Conservation (phyloP, 2,113 vertebrate genomes). For the Hypanus sabinus region DNA sequence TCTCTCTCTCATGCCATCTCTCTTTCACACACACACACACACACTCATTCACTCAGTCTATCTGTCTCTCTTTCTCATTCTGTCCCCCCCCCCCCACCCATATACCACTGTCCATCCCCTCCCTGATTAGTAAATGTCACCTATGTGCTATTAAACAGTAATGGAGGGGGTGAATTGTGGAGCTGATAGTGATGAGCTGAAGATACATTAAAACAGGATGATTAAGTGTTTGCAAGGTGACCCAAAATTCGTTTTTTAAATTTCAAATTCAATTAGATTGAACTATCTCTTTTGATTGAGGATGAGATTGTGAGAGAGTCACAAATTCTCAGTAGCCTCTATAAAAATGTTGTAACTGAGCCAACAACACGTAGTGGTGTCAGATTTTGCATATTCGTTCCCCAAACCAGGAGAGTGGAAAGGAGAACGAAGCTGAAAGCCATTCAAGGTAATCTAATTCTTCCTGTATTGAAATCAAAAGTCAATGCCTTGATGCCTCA, state of each 20-base stretch:
- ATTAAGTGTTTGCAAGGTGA: constrained; percentile 22
- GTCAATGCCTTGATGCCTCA: neutral
- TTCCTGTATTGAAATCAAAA: neutral
- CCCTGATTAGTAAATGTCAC: neutral
- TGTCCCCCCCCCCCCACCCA: too few species aligned
- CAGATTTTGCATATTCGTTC: neutral
- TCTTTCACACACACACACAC: too few species aligned
- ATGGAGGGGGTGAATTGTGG: neutral
- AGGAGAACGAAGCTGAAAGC: neutral
- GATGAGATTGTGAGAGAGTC: constrained; percentile 17
- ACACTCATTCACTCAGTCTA: too few species aligned
- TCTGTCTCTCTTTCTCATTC: too few species aligned
- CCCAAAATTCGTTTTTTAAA: neutral
- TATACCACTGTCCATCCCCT: too few species aligned
- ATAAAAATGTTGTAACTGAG: neutral
- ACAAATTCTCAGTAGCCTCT: neutral
- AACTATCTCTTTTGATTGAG: neutral
- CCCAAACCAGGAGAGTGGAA: too few species aligned
- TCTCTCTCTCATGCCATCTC: too few species aligned
- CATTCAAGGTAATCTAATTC: neutral
- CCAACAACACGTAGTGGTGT: neutral
- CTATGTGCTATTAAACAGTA: neutral
- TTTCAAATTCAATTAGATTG: constrained; percentile 13
- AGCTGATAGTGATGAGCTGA: neutral
- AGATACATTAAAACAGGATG: neutral